Evolutionary conservation across 2,888 invertebrate species (phyloP).

Genomic region (Melolontha melolontha): DNA sequence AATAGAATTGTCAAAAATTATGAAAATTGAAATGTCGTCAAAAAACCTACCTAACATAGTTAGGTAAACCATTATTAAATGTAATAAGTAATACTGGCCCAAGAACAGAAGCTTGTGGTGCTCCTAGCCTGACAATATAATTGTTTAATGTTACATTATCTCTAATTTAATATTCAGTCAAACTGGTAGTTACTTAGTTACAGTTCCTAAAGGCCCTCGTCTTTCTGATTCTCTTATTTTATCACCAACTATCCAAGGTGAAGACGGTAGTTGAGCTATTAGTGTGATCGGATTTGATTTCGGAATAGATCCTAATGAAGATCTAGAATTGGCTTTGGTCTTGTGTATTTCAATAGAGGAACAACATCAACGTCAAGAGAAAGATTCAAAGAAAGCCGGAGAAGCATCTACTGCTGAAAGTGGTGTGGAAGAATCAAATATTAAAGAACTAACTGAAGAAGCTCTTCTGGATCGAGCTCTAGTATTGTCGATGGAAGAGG

Average conservation of each 20-base stretch:
- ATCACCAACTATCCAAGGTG: constrained; percentile 96
- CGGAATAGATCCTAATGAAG: constrained; percentile 99
- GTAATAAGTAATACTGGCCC: too few relatives aligned
- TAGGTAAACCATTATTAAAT: too few relatives aligned
- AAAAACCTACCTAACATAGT: too few relatives aligned
- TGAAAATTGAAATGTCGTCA: too few relatives aligned
- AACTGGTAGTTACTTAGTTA: constrained; percentile 92
- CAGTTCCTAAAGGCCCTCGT: constrained; percentile 96
- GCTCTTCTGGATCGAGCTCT: constrained; percentile 89
- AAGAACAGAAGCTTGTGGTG: too few relatives aligned
- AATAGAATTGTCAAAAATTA: too few relatives aligned
- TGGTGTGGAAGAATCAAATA: constrained; percentile 57
- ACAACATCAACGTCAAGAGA: constrained; percentile 92
- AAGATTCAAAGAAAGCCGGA: constrained; percentile 84
- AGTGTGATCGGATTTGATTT: constrained; percentile 92
- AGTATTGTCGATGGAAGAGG: constrained; percentile 89
- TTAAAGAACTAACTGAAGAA: constrained; percentile 74
- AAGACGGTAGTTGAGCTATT: constrained; percentile 88
- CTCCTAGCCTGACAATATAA: too few relatives aligned
- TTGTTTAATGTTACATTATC: too few relatives aligned
- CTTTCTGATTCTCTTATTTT: constrained; percentile 94
- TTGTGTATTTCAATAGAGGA: constrained; percentile 96
- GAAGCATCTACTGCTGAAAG: constrained; percentile 71
- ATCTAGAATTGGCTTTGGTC: constrained; percentile 95
- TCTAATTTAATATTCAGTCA: too few relatives aligned